Conservation (phyloP, 2,113 vertebrate genomes). For the Benitochromis conjunctus region DNA sequence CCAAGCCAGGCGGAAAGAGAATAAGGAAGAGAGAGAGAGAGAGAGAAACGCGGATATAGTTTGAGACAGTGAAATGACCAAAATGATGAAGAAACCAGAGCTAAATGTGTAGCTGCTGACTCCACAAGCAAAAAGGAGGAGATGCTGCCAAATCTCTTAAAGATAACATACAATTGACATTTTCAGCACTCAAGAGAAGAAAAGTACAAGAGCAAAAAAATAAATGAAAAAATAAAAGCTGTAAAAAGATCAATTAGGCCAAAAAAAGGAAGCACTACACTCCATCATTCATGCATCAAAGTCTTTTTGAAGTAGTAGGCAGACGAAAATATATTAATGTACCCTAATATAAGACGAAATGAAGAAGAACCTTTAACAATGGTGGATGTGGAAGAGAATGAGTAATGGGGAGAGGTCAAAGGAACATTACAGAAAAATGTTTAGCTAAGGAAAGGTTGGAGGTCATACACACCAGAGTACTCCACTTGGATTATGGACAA, state of each 20-base stretch:
- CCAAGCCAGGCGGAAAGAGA: slow-evolving; percentile 76
- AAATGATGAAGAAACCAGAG: slow-evolving; percentile 52
- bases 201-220: slow-evolving; percentile 10
- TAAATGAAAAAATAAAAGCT: background rate
- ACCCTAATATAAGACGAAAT: slow-evolving; percentile 4
- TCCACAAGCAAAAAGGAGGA: slow-evolving; percentile 37
- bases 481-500: slow-evolving; percentile 92
- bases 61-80: slow-evolving; percentile 66
- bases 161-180: slow-evolving; percentile 1
- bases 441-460: slow-evolving; percentile 46
- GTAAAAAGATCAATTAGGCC: slow-evolving; percentile 39
- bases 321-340: background rate
- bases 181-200: background rate
- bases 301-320: background rate
- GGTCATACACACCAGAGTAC: slow-evolving; percentile 99
- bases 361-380: slow-evolving; percentile 15
- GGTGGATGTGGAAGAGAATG: slow-evolving; percentile 14
- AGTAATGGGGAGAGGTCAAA: background rate
- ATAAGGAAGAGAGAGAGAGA: slow-evolving; percentile 40
- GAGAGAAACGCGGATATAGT: slow-evolving; percentile 63
- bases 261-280: slow-evolving; percentile 5
- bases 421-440: background rate
- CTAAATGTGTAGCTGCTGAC: slow-evolving; percentile 35
- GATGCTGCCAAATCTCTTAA: slow-evolving; percentile 7
- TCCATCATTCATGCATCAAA: slow-evolving; percentile 36